phyloP scores from a whole-genome alignment of 1,140 invertebrate species.

The Zeugodacus cucurbitae region DNA sequence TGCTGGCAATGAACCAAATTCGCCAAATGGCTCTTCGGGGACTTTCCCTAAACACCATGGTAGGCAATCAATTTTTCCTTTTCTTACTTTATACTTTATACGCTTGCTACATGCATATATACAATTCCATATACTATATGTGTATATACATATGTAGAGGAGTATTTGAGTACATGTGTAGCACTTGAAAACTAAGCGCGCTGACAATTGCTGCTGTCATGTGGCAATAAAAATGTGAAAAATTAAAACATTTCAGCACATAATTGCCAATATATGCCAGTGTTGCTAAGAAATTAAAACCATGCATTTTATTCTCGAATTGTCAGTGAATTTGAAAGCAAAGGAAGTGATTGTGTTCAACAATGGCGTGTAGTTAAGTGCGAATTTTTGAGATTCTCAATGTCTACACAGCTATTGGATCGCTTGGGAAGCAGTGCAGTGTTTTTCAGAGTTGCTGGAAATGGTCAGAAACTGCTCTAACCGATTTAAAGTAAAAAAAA shows the following conservation, averaged over 20 bases:
- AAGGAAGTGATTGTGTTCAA: neutral
- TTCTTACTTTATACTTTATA: neutral
- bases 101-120: too few species aligned
- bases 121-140: too few species aligned
- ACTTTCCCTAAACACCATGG: neutral
- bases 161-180: neutral
- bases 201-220: neutral
- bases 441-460: neutral
- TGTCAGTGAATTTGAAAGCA: neutral
- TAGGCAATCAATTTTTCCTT: conserved; percentile 4
- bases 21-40: neutral
- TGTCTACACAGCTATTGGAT: neutral
- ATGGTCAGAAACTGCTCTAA: neutral
- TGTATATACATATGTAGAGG: neutral
- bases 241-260: conserved; percentile 13
- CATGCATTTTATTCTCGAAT: neutral
- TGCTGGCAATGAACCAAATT: conserved; percentile 25
- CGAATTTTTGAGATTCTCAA: neutral
- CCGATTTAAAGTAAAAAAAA: too few species aligned
- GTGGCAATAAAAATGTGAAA: conserved; percentile 23
- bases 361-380: neutral
- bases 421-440: neutral
- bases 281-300: neutral
- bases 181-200: neutral
- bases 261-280: neutral